Conservation (phyloP, 2,888 invertebrate species). For the Tenthredo livida region DNA sequence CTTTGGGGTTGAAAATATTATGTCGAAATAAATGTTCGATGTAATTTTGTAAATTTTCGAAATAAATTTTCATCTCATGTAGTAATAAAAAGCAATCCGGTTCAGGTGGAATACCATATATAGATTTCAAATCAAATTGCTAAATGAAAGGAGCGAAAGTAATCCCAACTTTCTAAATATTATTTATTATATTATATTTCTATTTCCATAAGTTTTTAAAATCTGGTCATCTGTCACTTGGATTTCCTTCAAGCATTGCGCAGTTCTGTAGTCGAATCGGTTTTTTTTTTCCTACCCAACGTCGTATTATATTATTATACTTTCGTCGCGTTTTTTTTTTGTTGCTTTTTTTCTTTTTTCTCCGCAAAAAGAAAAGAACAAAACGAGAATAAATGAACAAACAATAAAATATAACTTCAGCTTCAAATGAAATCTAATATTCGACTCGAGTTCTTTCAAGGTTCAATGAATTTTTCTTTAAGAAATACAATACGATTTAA, state of each 20-base stretch:
- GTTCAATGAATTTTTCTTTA: too few species aligned
- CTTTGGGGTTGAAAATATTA: too few species aligned
- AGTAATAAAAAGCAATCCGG: too few species aligned
- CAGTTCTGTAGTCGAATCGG: conserved; percentile 23
- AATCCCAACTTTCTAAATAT: background rate
- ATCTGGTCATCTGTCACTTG: conserved; percentile 30
- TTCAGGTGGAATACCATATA: too few species aligned
- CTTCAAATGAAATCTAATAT: background rate
- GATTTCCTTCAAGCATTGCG: conserved; percentile 28
- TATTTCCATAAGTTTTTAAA: background rate
- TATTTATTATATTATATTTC: background rate
- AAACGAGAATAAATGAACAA: background rate
- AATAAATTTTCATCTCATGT: too few species aligned
- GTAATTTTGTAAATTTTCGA: too few species aligned
- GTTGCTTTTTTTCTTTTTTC: background rate
- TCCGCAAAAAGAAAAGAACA: background rate
- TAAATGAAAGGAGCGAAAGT: background rate
- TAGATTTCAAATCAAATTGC: background rate
- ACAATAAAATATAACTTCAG: background rate
- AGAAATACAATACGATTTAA: too few species aligned
- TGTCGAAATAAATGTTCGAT: too few species aligned
- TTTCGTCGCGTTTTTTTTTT: background rate
- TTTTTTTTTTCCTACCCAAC: background rate
- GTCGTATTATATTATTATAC: background rate
- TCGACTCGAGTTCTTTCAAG: background rate